Evolutionary conservation across 2,797 vertebrate genomes (phyloP).

Genomic region (Sylvilagus floridanus): DNA sequence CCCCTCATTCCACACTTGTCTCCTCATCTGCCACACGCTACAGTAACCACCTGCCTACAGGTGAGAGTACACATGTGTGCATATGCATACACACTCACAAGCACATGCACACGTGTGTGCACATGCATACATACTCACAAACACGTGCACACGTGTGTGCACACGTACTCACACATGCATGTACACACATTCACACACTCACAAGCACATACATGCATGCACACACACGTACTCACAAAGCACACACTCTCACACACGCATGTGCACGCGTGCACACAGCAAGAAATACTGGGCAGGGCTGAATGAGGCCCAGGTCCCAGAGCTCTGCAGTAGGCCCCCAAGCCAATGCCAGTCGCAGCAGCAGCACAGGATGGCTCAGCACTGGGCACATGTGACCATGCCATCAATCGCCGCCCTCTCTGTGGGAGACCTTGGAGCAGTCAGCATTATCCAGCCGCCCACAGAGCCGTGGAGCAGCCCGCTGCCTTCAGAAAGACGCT

Average conservation of each 20-base stretch:
- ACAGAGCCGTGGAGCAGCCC: not conserved
- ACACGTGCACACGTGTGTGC: too few relatives aligned
- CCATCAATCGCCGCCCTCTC: not conserved
- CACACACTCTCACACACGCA: not conserved
- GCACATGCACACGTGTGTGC: not conserved
- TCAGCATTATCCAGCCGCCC: not conserved
- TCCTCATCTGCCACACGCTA: not conserved
- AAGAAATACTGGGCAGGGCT: not conserved
- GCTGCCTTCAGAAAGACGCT: not conserved
- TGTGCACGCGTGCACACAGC: too few relatives aligned
- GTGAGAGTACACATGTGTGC: too few relatives aligned
- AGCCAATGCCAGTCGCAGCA: not conserved
- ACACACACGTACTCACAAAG: not conserved
- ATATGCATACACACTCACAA: accelerated
- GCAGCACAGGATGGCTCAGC: accelerated
- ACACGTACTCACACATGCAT: not conserved
- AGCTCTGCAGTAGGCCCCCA: not conserved
- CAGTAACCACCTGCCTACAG: too few relatives aligned
- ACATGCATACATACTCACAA: not conserved
- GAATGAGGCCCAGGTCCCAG: not conserved
- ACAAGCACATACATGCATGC: not conserved
- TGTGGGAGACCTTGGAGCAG: not conserved
- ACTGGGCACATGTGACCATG: not conserved
- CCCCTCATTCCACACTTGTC: not conserved
- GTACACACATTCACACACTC: not conserved